A percentile compares a stretch with the other conserved stretches of the same genome.
Evolutionary conservation across 2,113 vertebrate genomes (phyloP).

Genomic region (Echinops telfairi): DNA sequence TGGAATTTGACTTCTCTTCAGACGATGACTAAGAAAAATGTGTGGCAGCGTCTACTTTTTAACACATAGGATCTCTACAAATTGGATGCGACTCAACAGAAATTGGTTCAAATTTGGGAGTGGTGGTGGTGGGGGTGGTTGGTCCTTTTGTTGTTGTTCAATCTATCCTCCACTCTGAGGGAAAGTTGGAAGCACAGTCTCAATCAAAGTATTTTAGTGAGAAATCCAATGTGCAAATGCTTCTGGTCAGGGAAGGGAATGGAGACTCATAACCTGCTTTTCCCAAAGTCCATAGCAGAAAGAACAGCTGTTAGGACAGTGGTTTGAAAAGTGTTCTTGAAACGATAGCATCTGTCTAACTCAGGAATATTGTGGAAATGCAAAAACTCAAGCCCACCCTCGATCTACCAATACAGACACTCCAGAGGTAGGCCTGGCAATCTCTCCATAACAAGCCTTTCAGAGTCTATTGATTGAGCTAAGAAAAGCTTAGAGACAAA

Average conservation of each 20-base stretch:
- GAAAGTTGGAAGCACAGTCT: background rate
- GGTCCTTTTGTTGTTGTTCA: background rate
- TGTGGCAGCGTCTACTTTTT: background rate
- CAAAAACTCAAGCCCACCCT: background rate
- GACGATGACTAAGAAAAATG: background rate
- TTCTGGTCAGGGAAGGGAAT: background rate
- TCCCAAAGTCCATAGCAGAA: background rate
- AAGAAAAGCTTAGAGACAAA: background rate
- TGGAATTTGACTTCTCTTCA: background rate
- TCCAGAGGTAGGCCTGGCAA: background rate
- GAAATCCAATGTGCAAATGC: background rate
- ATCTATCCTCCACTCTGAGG: background rate
- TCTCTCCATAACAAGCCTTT: background rate
- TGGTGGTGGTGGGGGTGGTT: background rate
- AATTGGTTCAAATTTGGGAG: background rate
- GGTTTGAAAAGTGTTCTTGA: background rate
- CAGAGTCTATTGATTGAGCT: background rate
- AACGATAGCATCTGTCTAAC: accelerated
- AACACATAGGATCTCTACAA: background rate
- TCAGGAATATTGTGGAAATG: background rate
- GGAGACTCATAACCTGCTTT: background rate
- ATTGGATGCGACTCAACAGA: background rate
- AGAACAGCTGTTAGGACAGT: background rate
- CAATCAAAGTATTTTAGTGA: background rate
- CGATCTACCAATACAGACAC: background rate